Percentiles rank a stretch among this genome's conserved stretches.
phyloP scores from a whole-genome alignment of 64 coral and sea anemone species.

The Montipora foliosa region DNA sequence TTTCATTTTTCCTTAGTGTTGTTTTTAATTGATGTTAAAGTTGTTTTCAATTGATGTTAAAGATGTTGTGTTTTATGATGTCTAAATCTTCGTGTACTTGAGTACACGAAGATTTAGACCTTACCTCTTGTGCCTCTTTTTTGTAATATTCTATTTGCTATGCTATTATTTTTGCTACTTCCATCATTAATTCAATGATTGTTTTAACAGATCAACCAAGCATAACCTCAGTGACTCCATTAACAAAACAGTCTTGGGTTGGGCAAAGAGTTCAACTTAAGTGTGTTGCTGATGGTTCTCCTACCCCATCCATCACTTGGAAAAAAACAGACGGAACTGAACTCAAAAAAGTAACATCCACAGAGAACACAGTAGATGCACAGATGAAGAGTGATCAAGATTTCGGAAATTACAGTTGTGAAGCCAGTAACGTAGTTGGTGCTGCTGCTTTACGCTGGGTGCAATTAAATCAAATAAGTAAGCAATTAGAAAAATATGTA shows the following conservation, averaged over 20 bases:
- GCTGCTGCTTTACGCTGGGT: background rate
- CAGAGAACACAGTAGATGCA: background rate
- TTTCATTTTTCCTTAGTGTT: too few species aligned
- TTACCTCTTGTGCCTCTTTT: too few species aligned
- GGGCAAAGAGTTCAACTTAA: conserved; percentile 2
- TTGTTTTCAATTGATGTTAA: too few species aligned
- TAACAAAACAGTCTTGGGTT: conserved; percentile 5
- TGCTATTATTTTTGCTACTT: too few species aligned
- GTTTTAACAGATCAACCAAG: background rate
- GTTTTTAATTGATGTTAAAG: too few species aligned
- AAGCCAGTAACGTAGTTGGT: background rate
- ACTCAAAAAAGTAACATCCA: background rate
- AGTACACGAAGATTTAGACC: too few species aligned
- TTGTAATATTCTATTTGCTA: too few species aligned
- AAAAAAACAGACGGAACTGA: background rate
- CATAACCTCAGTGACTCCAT: background rate
- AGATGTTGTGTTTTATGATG: too few species aligned
- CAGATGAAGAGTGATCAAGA: background rate
- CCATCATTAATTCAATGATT: too few species aligned
- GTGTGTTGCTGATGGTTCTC: conserved; percentile 18
- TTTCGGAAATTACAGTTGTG: conserved; percentile 10
- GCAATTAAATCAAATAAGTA: conserved; percentile 23
- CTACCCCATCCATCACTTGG: conserved; percentile 5
- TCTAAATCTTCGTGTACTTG: too few species aligned
- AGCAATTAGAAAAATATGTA: background rate